Evolutionary conservation across 2,113 vertebrate species (phyloP), one percentile per base, ranked within the genome.

Genomic region (human): DNA sequence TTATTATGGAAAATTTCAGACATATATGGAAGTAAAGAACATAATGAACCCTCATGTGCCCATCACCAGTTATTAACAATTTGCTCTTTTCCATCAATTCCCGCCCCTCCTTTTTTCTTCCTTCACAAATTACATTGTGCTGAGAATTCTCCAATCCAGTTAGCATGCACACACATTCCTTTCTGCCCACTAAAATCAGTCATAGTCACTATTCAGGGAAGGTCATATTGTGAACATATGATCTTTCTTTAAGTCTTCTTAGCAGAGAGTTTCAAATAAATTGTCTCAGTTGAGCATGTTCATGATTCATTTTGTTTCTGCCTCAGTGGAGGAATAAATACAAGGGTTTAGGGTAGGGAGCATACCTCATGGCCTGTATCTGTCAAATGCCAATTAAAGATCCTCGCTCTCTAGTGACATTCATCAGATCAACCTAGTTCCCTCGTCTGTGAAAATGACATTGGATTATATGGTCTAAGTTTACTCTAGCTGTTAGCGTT

Each of bases 1-100:
- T 75, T 90, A 85, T 89, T 84, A 25, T 70, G 76, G 52, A 96
- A 96, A 92, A 80, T 83, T 95, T 81, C 17, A 91, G 32, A 68
- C 61, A 80, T 83, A 64, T 6, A 93, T 43, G 78, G 52, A 93
- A 87, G 6, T 68, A 66, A 73, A 76, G 52, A 82, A 25, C 92
- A 18, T 89, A 38, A 76, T 57, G 57, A 94, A 40, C 50, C 18
- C 23, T 92, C 48, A 25, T 40, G 35, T 93, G 50, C 20, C 27
- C 3, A 61, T n/a, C 30, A 50, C 86, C 43, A 89, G 1, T 73
- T 78, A 38, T 30, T 92, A 94, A 64, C 22, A 93, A 57, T 40
- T 79, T 94, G 45, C 52, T 23, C 68, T 76, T 57, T 40, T 80
- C 40, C 32, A 61, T 92, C 75, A 81, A 2, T 93, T 80, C 93